Conservation (phyloP, 2,797 vertebrate species). For the Falco biarmicus region DNA sequence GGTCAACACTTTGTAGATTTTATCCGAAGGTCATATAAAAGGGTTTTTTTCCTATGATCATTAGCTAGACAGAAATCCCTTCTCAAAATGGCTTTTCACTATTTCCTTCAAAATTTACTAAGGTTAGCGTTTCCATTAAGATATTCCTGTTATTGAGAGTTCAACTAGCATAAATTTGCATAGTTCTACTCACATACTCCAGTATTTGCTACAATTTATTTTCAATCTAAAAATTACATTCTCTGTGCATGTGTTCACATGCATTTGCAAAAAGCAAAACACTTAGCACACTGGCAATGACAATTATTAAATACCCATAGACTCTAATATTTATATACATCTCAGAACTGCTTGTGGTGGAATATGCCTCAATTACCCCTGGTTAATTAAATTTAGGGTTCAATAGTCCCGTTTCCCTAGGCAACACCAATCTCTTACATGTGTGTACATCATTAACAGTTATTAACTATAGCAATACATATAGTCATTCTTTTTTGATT, state of each 20-base stretch:
- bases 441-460: not conserved
- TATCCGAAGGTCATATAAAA: not conserved
- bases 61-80: not conserved
- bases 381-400: not conserved
- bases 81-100: not conserved
- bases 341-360: not conserved
- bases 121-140: not conserved
- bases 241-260: accelerated
- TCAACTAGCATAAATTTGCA: not conserved
- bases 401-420: not conserved
- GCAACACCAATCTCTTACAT: accelerated
- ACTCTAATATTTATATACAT: not conserved
- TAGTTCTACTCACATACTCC: not conserved
- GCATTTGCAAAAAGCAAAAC: not conserved
- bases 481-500: not conserved
- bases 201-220: not conserved
- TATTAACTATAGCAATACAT: not conserved
- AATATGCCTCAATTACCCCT: not conserved
- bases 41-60: not conserved
- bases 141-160: not conserved
- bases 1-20: not conserved
- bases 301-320: not conserved
- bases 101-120: not conserved
- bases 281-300: not conserved
- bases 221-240: not conserved